phyloP scores from a whole-genome alignment of 2,888 invertebrate genomes.

The Orthosia gracilis region DNA sequence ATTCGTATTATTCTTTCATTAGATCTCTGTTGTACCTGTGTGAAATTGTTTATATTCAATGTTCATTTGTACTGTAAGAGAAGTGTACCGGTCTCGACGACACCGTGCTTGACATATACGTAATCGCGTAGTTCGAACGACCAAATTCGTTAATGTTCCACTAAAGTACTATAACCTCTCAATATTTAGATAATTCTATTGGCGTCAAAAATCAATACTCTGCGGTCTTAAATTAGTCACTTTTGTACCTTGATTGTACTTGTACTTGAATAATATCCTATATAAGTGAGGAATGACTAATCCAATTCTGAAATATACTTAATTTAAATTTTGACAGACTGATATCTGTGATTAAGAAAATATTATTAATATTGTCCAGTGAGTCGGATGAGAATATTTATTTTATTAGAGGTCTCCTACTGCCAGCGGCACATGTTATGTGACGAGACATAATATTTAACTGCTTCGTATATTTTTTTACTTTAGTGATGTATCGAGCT shows the following conservation, averaged over 20 bases:
- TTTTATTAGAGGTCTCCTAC: conserved; percentile 90
- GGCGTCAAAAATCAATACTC: conserved; percentile 87
- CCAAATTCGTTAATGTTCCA: conserved; percentile 84
- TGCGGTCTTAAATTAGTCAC: conserved; percentile 90
- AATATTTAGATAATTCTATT: conserved; percentile 82
- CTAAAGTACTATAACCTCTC: conserved; percentile 80
- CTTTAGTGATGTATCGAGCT: conserved; percentile 80
- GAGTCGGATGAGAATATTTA: conserved; percentile 91
- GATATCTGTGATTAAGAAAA: conserved; percentile 91
- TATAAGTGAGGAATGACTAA: conserved; percentile 88
- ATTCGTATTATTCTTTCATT: conserved; percentile 90
- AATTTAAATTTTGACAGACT: conserved; percentile 91
- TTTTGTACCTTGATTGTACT: conserved; percentile 90
- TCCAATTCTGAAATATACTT: conserved; percentile 91
- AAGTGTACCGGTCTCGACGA: conserved; percentile 83
- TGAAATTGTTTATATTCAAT: conserved; percentile 88
- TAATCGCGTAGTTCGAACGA: conserved; percentile 84
- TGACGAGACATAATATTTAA: conserved; percentile 80
- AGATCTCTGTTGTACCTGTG: conserved; percentile 91
- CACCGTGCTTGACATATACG: conserved; percentile 82
- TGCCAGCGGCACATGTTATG: conserved; percentile 86
- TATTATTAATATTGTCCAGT: conserved; percentile 91
- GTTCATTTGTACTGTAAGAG: conserved; percentile 87
- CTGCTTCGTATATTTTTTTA: conserved; percentile 85
- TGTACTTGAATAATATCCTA: conserved; percentile 88